A percentile compares a stretch with the other conserved stretches of the same genome.
Evolutionary conservation across 2,797 vertebrate genomes (phyloP).

Genomic region (Prionace glauca): DNA sequence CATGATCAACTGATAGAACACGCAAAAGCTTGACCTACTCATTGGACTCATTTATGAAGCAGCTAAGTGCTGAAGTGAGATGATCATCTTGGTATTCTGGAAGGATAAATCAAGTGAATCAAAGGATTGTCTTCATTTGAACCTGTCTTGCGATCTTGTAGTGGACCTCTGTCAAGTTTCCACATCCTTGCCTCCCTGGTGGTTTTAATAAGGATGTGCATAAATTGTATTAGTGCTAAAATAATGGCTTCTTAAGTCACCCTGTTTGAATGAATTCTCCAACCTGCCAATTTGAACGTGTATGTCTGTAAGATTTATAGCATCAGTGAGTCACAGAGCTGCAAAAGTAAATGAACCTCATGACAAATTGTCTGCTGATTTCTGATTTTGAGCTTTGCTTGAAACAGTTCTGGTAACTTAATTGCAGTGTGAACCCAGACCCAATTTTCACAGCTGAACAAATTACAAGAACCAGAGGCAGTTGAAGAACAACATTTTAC

Average conservation of each 20-base stretch:
- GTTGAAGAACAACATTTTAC: not conserved
- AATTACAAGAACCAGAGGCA: not conserved
- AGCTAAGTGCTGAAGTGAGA: not conserved
- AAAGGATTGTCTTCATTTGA: not conserved
- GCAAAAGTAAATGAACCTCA: not conserved
- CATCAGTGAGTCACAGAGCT: not conserved
- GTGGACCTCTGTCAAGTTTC: not conserved
- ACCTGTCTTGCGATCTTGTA: not conserved
- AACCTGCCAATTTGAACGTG: not conserved
- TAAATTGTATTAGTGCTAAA: not conserved
- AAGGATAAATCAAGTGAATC: constrained; percentile 13
- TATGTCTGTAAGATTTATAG: not conserved
- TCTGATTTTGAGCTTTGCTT: not conserved
- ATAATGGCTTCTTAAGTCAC: not conserved
- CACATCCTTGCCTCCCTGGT: not conserved
- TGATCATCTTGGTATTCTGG: not conserved
- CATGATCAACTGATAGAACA: not conserved
- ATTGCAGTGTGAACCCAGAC: not conserved
- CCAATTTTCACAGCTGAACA: not conserved
- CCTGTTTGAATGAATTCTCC: not conserved
- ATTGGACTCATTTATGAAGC: not conserved
- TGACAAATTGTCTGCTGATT: not conserved
- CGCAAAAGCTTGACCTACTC: not conserved
- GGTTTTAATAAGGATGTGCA: not conserved
- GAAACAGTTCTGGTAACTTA: not conserved